These are phyloP conservation scores for Paraplagusia blochii DNA, from an alignment of 2,113 vertebrate genomes.

Conservation along the genomic window DNA sequence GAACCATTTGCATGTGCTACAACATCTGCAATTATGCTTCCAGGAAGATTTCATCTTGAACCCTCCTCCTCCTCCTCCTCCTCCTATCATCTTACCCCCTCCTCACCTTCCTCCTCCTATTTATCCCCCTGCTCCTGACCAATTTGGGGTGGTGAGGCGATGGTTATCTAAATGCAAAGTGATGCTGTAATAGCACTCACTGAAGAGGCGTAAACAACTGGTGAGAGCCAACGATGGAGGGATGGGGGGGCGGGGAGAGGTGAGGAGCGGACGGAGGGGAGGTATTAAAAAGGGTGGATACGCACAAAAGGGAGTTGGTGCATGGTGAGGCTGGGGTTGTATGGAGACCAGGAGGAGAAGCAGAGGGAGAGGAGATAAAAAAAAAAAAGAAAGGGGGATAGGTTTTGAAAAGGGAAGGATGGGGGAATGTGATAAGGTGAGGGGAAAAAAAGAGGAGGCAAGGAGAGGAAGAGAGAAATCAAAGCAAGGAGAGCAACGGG, in stretches of 20 bases:
- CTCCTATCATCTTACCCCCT: constrained; percentile 3
- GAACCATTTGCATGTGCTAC: constrained; percentile 34
- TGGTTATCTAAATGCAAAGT: constrained; percentile 82
- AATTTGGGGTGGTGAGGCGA: constrained; percentile 67
- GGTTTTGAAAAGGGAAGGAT: constrained; percentile 14
- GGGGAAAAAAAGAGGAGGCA: neutral
- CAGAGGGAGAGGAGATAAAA: neutral
- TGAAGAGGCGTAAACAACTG: constrained; percentile 58
- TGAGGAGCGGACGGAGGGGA: constrained; percentile 3
- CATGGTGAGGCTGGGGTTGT: constrained; percentile 13
- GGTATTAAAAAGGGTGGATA: constrained; percentile 13
- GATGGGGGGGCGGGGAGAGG: constrained; percentile 7
- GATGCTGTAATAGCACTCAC: constrained; percentile 74
- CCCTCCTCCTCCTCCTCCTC: constrained; percentile 28
- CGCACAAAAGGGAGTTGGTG: constrained; percentile 11
- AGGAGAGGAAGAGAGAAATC: neutral
- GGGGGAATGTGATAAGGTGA: neutral
- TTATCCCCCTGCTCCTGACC: constrained; percentile 49
- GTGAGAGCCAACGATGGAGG: constrained; percentile 51
- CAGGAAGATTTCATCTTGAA: constrained; percentile 50
- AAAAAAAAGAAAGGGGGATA: constrained; percentile 12
- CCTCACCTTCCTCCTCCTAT: constrained; percentile 8
- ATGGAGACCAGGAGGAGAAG: constrained; percentile 22
- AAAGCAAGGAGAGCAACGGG: neutral
- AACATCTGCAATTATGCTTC: constrained; percentile 64